Evolutionary conservation across 2,888 invertebrate species (phyloP).

Genomic region (Saturnia pavonia): DNA sequence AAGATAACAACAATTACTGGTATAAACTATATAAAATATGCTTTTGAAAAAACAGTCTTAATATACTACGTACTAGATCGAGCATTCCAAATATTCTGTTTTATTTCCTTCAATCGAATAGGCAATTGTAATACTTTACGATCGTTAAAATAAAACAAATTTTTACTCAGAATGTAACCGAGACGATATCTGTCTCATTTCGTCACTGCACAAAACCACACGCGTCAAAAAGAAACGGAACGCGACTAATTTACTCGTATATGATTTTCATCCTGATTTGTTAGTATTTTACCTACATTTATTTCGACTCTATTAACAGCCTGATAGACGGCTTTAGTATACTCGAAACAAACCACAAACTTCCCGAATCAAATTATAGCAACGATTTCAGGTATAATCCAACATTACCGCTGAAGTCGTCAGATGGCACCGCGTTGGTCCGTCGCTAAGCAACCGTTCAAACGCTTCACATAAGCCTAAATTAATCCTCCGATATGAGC

Average conservation of each 20-base stretch:
- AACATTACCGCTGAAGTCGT: conserved; percentile 14
- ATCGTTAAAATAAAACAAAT: too few species aligned
- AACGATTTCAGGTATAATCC: conserved; percentile 16
- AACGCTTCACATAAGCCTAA: conserved; percentile 32
- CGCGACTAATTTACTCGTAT: neutral
- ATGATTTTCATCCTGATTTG: neutral
- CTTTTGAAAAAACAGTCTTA: too few species aligned
- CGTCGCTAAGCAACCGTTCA: conserved; percentile 35
- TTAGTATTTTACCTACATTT: neutral
- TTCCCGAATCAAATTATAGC: conserved; percentile 17
- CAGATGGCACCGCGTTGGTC: conserved; percentile 37
- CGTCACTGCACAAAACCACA: neutral
- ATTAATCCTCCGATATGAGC: conserved; percentile 54
- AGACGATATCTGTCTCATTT: neutral
- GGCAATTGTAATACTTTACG: too few species aligned
- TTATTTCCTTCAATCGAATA: neutral
- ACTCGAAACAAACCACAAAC: neutral
- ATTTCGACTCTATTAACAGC: neutral
- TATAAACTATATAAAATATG: too few species aligned
- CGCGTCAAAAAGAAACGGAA: neutral
- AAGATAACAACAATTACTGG: too few species aligned
- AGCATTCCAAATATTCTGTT: neutral
- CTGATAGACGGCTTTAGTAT: neutral
- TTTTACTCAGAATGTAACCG: neutral
- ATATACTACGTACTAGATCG: too few species aligned